These are phyloP conservation scores for Paedocypris sp. DNA, from an alignment of 2,113 vertebrate genomes.

Conservation along the genomic window DNA sequence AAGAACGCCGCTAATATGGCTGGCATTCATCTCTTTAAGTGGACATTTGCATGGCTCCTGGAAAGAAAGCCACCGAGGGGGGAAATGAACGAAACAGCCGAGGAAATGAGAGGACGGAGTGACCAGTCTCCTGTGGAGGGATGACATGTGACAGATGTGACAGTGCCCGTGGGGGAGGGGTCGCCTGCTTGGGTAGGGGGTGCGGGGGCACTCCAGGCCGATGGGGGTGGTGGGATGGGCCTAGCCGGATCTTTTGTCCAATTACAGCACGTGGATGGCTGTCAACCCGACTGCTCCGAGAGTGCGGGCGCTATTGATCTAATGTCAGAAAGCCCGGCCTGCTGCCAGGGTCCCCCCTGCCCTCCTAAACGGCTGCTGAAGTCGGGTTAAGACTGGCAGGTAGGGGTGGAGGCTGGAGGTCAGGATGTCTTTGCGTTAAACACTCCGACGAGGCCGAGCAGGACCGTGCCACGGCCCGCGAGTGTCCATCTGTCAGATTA, in stretches of 20 bases:
- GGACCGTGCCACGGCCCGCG: neutral
- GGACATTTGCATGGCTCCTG: slow-evolving; percentile 96
- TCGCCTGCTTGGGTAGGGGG: slow-evolving; percentile 55
- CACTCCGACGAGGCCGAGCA: slow-evolving; percentile 35
- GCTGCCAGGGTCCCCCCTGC: slow-evolving; percentile 41
- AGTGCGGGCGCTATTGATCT: slow-evolving; percentile 97
- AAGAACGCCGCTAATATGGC: slow-evolving; percentile 92
- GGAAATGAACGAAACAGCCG: slow-evolving; percentile 22
- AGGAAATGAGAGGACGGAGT: slow-evolving; percentile 56
- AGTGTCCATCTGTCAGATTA: slow-evolving; percentile 4
- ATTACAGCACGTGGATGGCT: slow-evolving; percentile 94
- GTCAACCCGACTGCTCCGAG: slow-evolving; percentile 92
- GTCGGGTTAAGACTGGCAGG: slow-evolving; percentile 69
- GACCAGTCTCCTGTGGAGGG: slow-evolving; percentile 86
- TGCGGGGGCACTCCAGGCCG: slow-evolving; percentile 63
- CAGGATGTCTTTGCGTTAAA: slow-evolving; percentile 63
- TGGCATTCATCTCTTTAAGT: slow-evolving; percentile 94
- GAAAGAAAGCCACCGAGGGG: slow-evolving; percentile 45
- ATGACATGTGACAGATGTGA: slow-evolving; percentile 99
- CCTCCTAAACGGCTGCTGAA: slow-evolving; percentile 72
- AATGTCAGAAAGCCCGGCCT: slow-evolving; percentile 84
- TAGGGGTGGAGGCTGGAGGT: slow-evolving; percentile 56
- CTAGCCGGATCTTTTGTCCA: slow-evolving; percentile 92
- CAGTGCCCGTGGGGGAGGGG: slow-evolving; percentile 77
- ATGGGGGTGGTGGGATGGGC: slow-evolving; percentile 76